These are phyloP conservation scores for Epistrophella euchroma DNA, from an alignment of 2,888 invertebrate genomes.

Conservation along the genomic window DNA sequence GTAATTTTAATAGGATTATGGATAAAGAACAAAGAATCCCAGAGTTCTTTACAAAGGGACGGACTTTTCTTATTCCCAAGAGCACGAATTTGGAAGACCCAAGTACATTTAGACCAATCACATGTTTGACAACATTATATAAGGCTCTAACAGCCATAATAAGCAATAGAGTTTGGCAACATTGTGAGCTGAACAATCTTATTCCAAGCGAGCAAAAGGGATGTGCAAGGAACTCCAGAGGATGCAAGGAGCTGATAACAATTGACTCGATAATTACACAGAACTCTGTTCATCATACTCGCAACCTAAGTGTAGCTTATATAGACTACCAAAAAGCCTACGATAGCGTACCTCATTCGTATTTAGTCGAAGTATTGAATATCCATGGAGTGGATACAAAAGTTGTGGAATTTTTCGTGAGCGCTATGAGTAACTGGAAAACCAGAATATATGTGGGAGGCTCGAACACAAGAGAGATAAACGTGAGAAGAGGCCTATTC, in stretches of 20 bases:
- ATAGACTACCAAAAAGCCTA: constrained; percentile 56
- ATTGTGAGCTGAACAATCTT: constrained; percentile 19
- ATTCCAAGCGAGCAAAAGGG: constrained; percentile 48
- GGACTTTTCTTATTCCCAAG: constrained; percentile 34
- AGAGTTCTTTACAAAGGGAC: constrained; percentile 14
- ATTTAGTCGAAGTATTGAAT: too few species aligned
- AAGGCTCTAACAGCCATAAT: constrained; percentile 42
- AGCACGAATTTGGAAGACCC: background rate
- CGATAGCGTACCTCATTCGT: too few species aligned
- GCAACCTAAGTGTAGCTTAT: constrained; percentile 32
- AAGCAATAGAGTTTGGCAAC: constrained; percentile 18
- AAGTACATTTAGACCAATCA: constrained; percentile 38
- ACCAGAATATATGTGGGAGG: too few species aligned
- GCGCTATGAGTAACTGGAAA: too few species aligned
- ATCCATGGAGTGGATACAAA: too few species aligned
- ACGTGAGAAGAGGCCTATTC: too few species aligned
- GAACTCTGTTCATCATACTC: constrained; percentile 16
- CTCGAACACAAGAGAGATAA: too few species aligned
- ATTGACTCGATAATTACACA: constrained; percentile 29
- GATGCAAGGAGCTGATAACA: constrained; percentile 52
- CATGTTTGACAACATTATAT: constrained; percentile 45
- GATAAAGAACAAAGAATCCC: constrained; percentile 2
- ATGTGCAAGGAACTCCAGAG: constrained; percentile 34
- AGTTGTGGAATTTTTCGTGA: too few species aligned
- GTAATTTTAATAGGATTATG: constrained; percentile 4